Base-by-base conservation (phyloP, 1,140 invertebrate genomes). In the Drosophila funebris region DNA sequence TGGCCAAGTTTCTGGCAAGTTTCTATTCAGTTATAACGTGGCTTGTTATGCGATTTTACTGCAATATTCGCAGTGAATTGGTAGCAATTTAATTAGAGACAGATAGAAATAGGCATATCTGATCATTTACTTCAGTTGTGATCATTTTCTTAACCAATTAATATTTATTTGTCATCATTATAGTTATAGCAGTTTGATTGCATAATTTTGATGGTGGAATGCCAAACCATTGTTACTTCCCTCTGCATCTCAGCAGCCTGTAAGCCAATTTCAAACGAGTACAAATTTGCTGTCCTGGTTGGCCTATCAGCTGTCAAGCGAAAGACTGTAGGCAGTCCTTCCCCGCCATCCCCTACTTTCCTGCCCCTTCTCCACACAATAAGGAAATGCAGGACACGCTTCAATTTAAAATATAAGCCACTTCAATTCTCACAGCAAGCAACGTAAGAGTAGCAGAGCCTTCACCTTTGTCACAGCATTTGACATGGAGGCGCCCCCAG, bases 401-500 rank as follows among this genome's bases (percentile, higher is more conserved):
- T 68, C 77, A 77, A 80, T 84, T 84, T 80, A 76, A 80, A 63
- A 61, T 64, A 67, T 84, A 76, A 76, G 60, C 81, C 81, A 84
- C 66, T 69, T 76, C 37, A 66, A 46, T 73, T 46, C 39, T 46
- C 39, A 56, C 54, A 71, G 31, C 60, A 53, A 13, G 43, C 9
- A 22, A 53, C 22, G 43, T 56, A 37, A 27, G 58, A 53, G 39
- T 53, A 44, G 44, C 64, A 31, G 37, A 72, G 79, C 37, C 54
- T 64, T 85, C 81, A 84, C 80, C 80, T 85, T 85, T 84, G 80
- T 84, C 81, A 80, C 76, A 73, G 62, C 61, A 80, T 73, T 80
- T 85, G 81, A 84, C 80, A 84, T 73, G 73, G 53, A 56, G 53
- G 48, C 53, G 31, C 56, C 41, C 41, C 16, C 57, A 16, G 8